Percentiles rank a stretch among this genome's conserved stretches.
Evolutionary conservation across 2,888 invertebrate genomes (phyloP).

Genomic region (Mythimna albipuncta): DNA sequence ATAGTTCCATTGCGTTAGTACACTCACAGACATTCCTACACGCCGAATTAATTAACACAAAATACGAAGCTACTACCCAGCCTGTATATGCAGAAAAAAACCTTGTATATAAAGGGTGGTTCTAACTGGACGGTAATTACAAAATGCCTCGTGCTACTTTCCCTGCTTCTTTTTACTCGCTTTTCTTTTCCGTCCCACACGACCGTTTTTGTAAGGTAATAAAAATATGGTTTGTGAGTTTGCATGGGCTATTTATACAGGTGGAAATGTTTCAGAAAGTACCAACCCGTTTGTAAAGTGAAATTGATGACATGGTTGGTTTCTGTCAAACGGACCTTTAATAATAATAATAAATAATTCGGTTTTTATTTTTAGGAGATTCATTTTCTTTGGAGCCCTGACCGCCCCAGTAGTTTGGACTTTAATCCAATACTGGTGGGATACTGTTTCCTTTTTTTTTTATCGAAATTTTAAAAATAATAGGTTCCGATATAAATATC

Average conservation of each 20-base stretch:
- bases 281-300: neutral
- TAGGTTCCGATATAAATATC: no score
- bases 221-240: constrained; percentile 20
- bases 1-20: no score
- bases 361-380: no score
- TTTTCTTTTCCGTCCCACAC: constrained; percentile 9
- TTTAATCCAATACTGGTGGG: no score
- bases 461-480: no score
- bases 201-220: constrained; percentile 8
- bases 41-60: neutral
- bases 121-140: constrained; percentile 46
- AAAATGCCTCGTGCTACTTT: constrained; percentile 32
- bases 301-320: neutral
- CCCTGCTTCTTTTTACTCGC: constrained; percentile 15
- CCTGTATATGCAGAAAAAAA: constrained; percentile 3
- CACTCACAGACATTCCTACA: no score
- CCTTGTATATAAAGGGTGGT: constrained; percentile 16
- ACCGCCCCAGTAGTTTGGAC: no score
- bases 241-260: neutral
- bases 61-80: neutral
- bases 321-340: neutral
- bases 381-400: no score
- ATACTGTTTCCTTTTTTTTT: no score
- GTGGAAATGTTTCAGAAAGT: neutral
- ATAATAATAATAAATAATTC: no score